Evolutionary conservation across 2,797 vertebrate species (phyloP).

Genomic region (Protosalanx chinensis): DNA sequence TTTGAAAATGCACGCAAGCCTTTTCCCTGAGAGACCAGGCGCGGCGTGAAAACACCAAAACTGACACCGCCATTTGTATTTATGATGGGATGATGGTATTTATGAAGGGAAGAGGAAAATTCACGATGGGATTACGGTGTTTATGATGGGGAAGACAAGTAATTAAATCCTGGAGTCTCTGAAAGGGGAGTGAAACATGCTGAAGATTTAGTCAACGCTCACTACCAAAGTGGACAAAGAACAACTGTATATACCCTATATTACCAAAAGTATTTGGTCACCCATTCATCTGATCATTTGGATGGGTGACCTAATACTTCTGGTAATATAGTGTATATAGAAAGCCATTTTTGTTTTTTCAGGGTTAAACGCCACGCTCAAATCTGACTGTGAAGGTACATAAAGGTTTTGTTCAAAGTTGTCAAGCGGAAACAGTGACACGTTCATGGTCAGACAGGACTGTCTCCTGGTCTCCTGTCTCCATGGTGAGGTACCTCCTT

Average conservation of each 20-base stretch:
- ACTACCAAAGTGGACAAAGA: not conserved
- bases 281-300: no score
- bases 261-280: no score
- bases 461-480: no score
- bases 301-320: no score
- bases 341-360: not conserved
- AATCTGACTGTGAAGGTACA: not conserved
- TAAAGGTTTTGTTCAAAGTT: not conserved
- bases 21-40: slow-evolving; percentile 8
- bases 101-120: no score
- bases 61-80: not conserved
- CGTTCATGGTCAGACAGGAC: not conserved
- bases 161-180: not conserved
- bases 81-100: no score
- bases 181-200: not conserved
- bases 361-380: not conserved
- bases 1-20: slow-evolving; percentile 12
- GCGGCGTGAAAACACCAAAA: slow-evolving; percentile 1
- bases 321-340: not conserved
- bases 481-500: no score
- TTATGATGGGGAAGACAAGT: not conserved
- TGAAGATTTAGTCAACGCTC: not conserved
- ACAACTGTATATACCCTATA: no score
- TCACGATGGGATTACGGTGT: no score
- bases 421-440: not conserved